These are phyloP conservation scores for Micrasema minimum DNA, from an alignment of 1,140 invertebrate genomes.

Conservation along the genomic window DNA sequence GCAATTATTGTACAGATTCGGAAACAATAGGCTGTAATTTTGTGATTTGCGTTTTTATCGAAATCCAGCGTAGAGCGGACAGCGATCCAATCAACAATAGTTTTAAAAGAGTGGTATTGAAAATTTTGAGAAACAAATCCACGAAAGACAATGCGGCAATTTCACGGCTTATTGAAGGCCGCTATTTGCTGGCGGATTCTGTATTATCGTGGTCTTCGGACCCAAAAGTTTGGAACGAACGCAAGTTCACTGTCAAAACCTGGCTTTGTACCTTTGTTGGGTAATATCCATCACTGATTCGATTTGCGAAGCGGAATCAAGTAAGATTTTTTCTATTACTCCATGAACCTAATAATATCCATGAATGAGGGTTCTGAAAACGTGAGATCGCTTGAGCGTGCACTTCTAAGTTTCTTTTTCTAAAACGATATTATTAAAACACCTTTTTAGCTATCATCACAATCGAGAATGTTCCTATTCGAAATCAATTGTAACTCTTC, in stretches of 20 bases:
- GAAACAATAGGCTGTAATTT: too few species aligned
- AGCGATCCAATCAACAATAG: slow-evolving; percentile 7
- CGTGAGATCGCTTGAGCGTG: slow-evolving; percentile 21
- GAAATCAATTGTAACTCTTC: slow-evolving; percentile 36
- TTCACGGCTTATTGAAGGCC: slow-evolving; percentile 18
- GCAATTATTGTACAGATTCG: too few species aligned
- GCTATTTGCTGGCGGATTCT: slow-evolving; percentile 21
- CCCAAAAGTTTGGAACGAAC: neutral
- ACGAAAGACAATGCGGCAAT: neutral
- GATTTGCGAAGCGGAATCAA: slow-evolving; percentile 45
- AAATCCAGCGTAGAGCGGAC: slow-evolving; percentile 3
- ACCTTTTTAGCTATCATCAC: slow-evolving; percentile 10
- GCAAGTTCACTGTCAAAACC: slow-evolving; percentile 45
- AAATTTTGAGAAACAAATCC: slow-evolving; percentile 18
- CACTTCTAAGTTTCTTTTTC: slow-evolving; percentile 2
- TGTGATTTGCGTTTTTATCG: too few species aligned
- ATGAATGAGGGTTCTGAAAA: slow-evolving; percentile 21
- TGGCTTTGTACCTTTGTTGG: slow-evolving; percentile 42
- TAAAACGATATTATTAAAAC: slow-evolving; percentile 8
- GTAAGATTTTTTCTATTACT: slow-evolving; percentile 35
- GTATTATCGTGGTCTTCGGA: neutral
- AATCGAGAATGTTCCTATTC: slow-evolving; percentile 38
- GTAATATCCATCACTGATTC: slow-evolving; percentile 46
- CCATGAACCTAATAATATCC: slow-evolving; percentile 18
- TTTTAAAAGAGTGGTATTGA: slow-evolving; percentile 5